phyloP scores from a whole-genome alignment of 2,888 invertebrate genomes.

The Andrena minutula region DNA sequence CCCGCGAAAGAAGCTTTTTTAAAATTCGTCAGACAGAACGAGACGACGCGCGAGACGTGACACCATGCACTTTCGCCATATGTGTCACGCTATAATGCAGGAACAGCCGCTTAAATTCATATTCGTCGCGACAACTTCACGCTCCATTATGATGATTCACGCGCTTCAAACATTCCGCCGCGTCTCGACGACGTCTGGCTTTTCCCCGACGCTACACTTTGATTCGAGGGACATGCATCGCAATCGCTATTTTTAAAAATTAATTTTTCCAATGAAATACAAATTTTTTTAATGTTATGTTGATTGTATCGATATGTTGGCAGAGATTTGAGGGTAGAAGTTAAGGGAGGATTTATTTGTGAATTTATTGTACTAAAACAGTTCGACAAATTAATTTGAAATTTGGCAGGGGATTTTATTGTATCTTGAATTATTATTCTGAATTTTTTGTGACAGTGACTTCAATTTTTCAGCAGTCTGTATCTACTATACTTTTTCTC shows the following conservation, averaged over 20 bases:
- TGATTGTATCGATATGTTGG: neutral
- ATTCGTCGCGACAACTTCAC: conserved; percentile 29
- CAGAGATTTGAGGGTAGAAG: neutral
- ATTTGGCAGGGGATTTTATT: too few relatives aligned
- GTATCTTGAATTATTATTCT: too few relatives aligned
- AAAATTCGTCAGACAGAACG: neutral
- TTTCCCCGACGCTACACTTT: neutral
- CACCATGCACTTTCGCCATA: conserved; percentile 16
- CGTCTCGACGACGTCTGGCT: neutral
- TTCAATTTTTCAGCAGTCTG: too few relatives aligned
- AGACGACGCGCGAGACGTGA: conserved; percentile 17
- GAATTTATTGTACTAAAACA: too few relatives aligned
- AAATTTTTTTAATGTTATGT: neutral
- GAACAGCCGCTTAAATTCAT: conserved; percentile 30
- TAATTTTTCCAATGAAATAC: neutral
- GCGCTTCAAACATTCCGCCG: conserved; percentile 38
- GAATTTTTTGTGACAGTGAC: too few relatives aligned
- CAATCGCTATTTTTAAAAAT: neutral
- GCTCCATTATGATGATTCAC: conserved; percentile 47
- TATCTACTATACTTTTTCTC: too few relatives aligned
- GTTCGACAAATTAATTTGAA: too few relatives aligned
- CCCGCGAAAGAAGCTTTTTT: conserved; percentile 15
- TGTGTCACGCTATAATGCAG: conserved; percentile 29
- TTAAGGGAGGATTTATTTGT: too few relatives aligned
- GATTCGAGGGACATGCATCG: neutral